Base-by-base conservation (phyloP, 2,113 vertebrate species). In the Phylloscopus trochiloides region DNA sequence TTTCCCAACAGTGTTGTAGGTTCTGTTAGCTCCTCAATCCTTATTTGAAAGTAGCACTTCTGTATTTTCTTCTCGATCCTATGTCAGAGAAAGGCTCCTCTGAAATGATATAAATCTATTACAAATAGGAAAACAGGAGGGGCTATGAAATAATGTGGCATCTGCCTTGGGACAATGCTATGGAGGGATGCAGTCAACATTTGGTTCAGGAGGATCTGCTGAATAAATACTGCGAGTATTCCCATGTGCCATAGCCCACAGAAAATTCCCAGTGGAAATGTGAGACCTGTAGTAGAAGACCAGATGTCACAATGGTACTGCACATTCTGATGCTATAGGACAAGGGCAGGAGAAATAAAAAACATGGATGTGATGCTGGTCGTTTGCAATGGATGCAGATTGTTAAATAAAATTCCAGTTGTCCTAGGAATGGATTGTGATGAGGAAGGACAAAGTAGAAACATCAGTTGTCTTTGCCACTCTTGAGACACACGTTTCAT, bases 121-220 rank as follows among this genome's bases (percentile, higher is more conserved):
- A 13, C 14, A 67, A 32, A 67, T 7, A 48, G 21, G 51, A 34
- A 51, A 85, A 68, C 2, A 6, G 32, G 40, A 63, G n/a, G 13
- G 25, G 48, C n/a, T 32, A 0, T 4, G 3, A 48, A 72, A 55
- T 36, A 6, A 6, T 0, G 1, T 73, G 42, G 3, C 10, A 20
- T 76, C 12, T 73, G 11, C 19, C 34, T 45, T 76, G 24, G 36
- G 24, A 48, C 45, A 21, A 0, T 31, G 29, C 7, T 34, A 0
- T 12, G 34, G 43, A 82, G 32, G 17, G 67, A 34, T 6, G 17
- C 10, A 34, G 14, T 16, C 14, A 3, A 1, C 34, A 26, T 20
- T 28, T 34, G 5, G 20, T 90, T 65, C 36, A 55, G 79, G 75
- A 79, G 36, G 43, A 78, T 65, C 29, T 88, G 29, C 51, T 81